Conservation (phyloP, 1,140 invertebrate species). For the Eriosoma lanigerum region DNA sequence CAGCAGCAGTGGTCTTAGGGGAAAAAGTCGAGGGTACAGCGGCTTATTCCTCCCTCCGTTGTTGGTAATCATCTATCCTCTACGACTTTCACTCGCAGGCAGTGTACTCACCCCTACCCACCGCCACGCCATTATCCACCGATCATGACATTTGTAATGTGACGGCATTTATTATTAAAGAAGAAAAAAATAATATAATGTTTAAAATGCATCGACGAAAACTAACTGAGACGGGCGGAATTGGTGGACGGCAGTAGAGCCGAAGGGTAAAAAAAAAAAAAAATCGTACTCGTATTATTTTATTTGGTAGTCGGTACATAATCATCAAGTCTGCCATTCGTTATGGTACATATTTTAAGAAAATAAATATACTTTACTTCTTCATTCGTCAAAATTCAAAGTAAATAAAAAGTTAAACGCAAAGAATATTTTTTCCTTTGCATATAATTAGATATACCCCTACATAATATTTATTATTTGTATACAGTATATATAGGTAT, state of each 20-base stretch:
- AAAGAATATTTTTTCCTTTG: not conserved
- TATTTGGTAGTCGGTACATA: slow-evolving; percentile 27
- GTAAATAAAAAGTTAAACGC: not conserved
- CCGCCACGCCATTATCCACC: too few relatives aligned
- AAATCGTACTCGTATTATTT: slow-evolving; percentile 27
- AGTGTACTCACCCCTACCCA: too few relatives aligned
- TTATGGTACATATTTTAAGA: slow-evolving; percentile 17
- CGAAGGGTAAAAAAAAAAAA: not conserved
- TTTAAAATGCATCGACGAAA: slow-evolving; percentile 42
- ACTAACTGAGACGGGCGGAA: not conserved
- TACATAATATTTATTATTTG: too few relatives aligned
- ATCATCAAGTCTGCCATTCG: not conserved
- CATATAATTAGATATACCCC: not conserved
- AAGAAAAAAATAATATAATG: slow-evolving; percentile 18
- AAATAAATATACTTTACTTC: not conserved
- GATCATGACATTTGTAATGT: slow-evolving; percentile 29
- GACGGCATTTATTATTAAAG: slow-evolving; percentile 44
- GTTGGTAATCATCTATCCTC: slow-evolving; percentile 37
- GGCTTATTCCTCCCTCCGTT: not conserved
- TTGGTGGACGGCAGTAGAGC: not conserved
- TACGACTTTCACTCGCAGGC: slow-evolving; percentile 45
- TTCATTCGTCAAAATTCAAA: not conserved
- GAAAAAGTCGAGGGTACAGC: slow-evolving; percentile 39
- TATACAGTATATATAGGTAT: too few relatives aligned
- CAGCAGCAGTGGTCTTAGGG: slow-evolving; percentile 4